Conservation (phyloP, 2,888 invertebrate species). For the Apotomis betuletana region DNA sequence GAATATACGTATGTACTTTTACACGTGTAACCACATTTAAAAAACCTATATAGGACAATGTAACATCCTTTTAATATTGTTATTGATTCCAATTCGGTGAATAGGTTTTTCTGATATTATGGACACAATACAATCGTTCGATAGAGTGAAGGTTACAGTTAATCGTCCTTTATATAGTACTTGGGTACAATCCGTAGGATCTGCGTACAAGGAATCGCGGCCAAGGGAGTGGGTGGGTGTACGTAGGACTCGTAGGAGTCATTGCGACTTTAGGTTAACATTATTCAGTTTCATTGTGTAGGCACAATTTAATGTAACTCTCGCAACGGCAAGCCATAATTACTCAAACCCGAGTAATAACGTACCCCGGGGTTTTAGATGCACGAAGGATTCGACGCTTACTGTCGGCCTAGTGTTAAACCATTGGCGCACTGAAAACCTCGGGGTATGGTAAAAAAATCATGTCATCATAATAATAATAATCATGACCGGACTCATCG, state of each 20-base stretch:
- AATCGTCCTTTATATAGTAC: not conserved
- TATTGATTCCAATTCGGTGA: too few species aligned
- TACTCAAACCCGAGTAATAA: too few species aligned
- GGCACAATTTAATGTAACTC: constrained; percentile 1
- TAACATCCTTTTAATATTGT: too few species aligned
- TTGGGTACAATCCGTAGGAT: not conserved
- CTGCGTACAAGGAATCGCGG: constrained; percentile 13
- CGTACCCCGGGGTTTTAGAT: too few species aligned
- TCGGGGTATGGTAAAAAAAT: too few species aligned
- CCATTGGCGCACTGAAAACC: too few species aligned
- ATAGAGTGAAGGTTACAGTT: not conserved
- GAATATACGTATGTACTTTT: not conserved
- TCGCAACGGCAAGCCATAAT: not conserved
- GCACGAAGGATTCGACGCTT: too few species aligned
- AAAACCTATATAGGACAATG: not conserved
- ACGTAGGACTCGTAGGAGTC: not conserved
- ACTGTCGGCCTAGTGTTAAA: too few species aligned
- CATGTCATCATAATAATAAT: too few species aligned
- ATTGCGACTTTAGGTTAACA: constrained; percentile 5
- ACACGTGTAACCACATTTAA: not conserved
- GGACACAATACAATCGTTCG: not conserved
- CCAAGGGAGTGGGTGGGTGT: constrained; percentile 23
- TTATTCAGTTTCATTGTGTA: constrained; percentile 7
- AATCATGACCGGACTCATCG: too few species aligned
- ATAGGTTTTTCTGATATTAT: not conserved